Evolutionary conservation across 2,888 invertebrate species (phyloP).

Genomic region (Thalpophila matura): DNA sequence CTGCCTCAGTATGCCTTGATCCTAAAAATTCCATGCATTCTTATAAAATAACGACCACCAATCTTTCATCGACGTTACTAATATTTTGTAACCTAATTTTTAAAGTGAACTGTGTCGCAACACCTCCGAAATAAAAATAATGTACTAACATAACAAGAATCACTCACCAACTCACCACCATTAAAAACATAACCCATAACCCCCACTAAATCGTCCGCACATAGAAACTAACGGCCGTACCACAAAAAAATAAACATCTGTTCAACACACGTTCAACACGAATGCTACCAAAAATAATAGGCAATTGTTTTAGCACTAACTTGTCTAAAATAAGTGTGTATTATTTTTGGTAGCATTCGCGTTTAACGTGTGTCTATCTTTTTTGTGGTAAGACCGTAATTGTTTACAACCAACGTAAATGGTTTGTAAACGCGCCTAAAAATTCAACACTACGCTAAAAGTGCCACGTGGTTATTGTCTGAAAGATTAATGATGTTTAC

Average conservation of each 20-base stretch:
- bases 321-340: too few species aligned
- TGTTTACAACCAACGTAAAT: constrained; percentile 52
- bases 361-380: too few species aligned
- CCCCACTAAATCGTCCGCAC: not conserved
- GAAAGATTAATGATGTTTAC: constrained; percentile 57
- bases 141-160: not conserved
- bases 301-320: too few species aligned
- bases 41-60: not conserved
- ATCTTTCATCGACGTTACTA: not conserved
- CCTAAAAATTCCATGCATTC: too few species aligned
- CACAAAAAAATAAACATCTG: too few species aligned
- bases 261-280: too few species aligned
- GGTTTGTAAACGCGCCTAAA: constrained; percentile 44
- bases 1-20: too few species aligned
- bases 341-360: too few species aligned
- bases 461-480: constrained; percentile 63
- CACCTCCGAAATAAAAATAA: not conserved
- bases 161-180: constrained; percentile 19
- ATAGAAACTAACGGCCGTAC: constrained; percentile 26
- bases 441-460: constrained; percentile 51
- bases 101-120: constrained; percentile 2
- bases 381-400: too few species aligned
- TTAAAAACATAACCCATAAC: constrained; percentile 22
- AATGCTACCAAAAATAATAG: too few species aligned
- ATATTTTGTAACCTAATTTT: not conserved